Evolutionary conservation across 2,888 invertebrate genomes (phyloP).

Genomic region (Escarpia spicata): DNA sequence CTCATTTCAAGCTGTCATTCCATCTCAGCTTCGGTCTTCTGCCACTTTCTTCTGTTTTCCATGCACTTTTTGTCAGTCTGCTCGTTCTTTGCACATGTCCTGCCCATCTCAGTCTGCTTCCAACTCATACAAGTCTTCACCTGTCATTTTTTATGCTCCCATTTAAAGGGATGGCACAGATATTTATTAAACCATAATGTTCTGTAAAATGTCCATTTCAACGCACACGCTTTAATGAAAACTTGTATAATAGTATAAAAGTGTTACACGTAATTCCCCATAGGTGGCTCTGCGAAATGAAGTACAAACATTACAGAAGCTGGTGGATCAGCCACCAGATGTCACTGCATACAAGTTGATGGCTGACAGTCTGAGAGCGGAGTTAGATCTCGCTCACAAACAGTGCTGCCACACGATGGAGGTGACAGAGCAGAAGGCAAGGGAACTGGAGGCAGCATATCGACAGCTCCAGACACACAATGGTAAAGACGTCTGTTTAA

Average conservation of each 20-base stretch:
- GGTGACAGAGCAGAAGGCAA: constrained; percentile 18
- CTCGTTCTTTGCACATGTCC: too few relatives aligned
- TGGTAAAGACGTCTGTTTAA: not conserved
- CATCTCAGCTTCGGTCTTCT: too few relatives aligned
- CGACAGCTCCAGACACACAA: constrained; percentile 19
- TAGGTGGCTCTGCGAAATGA: constrained; percentile 42
- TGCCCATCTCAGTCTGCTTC: too few relatives aligned
- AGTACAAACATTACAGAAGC: constrained; percentile 42
- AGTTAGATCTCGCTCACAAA: constrained; percentile 20
- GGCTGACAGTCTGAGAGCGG: constrained; percentile 22
- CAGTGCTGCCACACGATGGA: not conserved
- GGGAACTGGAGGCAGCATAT: constrained; percentile 21
- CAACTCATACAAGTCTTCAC: too few relatives aligned
- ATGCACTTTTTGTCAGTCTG: too few relatives aligned
- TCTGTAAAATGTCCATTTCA: too few relatives aligned
- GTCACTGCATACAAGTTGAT: constrained; percentile 23
- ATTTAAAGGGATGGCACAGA: too few relatives aligned
- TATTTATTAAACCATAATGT: too few relatives aligned
- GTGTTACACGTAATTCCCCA: constrained; percentile 24
- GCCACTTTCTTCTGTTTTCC: too few relatives aligned
- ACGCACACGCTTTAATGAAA: not conserved
- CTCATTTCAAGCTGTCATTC: too few relatives aligned
- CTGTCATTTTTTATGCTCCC: too few relatives aligned
- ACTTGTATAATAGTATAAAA: not conserved
- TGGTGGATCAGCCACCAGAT: constrained; percentile 49